Percentiles rank a stretch among this genome's conserved stretches.
phyloP scores from a whole-genome alignment of 2,113 vertebrate genomes.

The Tyto alba region DNA sequence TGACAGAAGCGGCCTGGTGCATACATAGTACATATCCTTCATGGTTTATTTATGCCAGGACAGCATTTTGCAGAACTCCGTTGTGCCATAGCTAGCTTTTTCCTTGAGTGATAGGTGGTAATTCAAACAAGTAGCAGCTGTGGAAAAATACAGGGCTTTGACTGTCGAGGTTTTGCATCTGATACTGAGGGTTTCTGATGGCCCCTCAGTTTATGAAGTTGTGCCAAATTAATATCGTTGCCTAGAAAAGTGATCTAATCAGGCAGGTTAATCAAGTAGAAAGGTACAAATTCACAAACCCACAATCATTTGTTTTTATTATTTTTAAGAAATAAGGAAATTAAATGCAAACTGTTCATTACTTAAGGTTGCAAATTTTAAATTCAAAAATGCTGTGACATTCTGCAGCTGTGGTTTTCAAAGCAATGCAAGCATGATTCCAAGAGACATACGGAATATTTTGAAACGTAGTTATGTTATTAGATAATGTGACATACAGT shows the following conservation, averaged over 20 bases:
- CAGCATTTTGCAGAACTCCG: background rate
- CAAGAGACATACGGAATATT: background rate
- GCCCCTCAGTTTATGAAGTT: background rate
- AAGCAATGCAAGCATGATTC: background rate
- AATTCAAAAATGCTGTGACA: background rate
- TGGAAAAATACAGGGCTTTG: background rate
- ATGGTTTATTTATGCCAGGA: background rate
- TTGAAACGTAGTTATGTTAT: background rate
- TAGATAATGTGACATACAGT: background rate
- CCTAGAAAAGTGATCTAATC: background rate
- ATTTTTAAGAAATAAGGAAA: conserved; percentile 2
- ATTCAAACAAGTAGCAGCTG: background rate
- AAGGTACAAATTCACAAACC: background rate
- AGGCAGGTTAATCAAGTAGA: conserved; percentile 14
- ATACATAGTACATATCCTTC: background rate
- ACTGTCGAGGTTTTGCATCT: background rate
- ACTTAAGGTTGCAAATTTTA: background rate
- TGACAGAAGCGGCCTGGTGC: background rate
- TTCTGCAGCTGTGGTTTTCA: conserved; percentile 4
- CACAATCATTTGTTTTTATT: background rate
- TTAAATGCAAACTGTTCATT: background rate
- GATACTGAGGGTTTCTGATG: background rate
- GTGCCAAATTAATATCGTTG: background rate
- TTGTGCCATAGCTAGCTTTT: background rate
- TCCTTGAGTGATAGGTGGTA: background rate